Conservation (phyloP, 2,113 vertebrate species). For the Calyptommatus sinebrachiatus region DNA sequence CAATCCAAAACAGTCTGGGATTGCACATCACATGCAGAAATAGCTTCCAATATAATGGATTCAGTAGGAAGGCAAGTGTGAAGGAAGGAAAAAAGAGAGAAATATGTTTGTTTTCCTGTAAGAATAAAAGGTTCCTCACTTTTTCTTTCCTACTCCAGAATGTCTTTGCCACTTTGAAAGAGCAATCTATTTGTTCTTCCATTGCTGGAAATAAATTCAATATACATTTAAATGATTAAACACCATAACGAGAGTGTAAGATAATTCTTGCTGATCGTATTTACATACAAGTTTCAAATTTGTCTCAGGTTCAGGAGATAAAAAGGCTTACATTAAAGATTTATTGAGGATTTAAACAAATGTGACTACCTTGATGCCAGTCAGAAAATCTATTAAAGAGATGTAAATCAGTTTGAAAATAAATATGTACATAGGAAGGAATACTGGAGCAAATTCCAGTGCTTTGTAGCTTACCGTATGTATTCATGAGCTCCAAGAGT, state of each 20-base stretch:
- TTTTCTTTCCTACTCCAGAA: neutral
- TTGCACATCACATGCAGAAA: no score
- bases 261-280: constrained; percentile 8
- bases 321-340: constrained; percentile 22
- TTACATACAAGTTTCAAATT: neutral
- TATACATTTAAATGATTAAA: constrained; percentile 14
- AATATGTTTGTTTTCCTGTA: no score
- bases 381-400: constrained; percentile 25
- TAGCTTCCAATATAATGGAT: no score
- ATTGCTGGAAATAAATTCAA: constrained; percentile 21
- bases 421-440: neutral
- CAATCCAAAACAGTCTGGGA: no score
- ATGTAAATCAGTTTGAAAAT: neutral
- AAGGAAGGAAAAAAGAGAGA: no score
- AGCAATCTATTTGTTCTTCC: neutral
- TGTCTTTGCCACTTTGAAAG: neutral
- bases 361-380: neutral
- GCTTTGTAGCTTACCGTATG: neutral
- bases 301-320: neutral
- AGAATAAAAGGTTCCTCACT: constrained; percentile 1
- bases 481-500: neutral
- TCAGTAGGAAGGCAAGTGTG: no score
- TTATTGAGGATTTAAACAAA: neutral
- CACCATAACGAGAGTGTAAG: neutral
- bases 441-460: neutral